Evolutionary conservation across 2,797 vertebrate genomes (phyloP), one percentile per base, ranked within the genome.

Genomic region (Enteromius treurensis): DNA sequence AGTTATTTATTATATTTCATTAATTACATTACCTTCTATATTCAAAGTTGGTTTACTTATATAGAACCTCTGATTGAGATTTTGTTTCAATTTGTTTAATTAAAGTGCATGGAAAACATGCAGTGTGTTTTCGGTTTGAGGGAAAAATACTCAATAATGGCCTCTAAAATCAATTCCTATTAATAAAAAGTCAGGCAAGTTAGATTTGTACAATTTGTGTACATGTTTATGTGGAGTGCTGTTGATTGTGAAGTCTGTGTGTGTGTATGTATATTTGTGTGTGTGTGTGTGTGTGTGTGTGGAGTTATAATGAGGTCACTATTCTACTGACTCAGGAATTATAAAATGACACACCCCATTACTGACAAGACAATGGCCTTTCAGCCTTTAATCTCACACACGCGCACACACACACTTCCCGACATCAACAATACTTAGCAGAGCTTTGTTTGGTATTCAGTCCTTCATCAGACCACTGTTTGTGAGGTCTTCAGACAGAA

Each of bases 281-380:
- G 71, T 37, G 19, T 68, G 19, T 70, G 70, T 32, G 70, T 49
- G 45, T 37, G 67, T 55, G 84, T 73, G n/a, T 26, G 3, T 23
- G 40, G 17, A 77, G 67, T 45, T 76, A 80, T 68, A 85, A 85
- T 14, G 67, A 85, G 86, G 86, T 87, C 84, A 85, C 65, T 32
- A 62, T 80, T 81, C 53, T 79, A 45, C 81, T 79, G 86, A 87
- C 77, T 87, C 60, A 62, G 69, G 81, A 78, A 78, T 85, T 75
- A 68, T 45, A 55, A 82, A 76, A 62, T 87, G 84, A 87, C 86
- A 81, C 86, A 73, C 78, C 62, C 55, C 55, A 45, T 83, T 83
- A 83, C 84, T 85, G 86, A 85, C 81, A 87, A 69, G 42, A 78
- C 23, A 34, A 71, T 65, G 74, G 74, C 15, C 65, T 47, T 84